Evolutionary conservation across 2,113 vertebrate species (phyloP), one percentile per base, ranked within the genome.

Genomic region (Megatriorchis doriae): DNA sequence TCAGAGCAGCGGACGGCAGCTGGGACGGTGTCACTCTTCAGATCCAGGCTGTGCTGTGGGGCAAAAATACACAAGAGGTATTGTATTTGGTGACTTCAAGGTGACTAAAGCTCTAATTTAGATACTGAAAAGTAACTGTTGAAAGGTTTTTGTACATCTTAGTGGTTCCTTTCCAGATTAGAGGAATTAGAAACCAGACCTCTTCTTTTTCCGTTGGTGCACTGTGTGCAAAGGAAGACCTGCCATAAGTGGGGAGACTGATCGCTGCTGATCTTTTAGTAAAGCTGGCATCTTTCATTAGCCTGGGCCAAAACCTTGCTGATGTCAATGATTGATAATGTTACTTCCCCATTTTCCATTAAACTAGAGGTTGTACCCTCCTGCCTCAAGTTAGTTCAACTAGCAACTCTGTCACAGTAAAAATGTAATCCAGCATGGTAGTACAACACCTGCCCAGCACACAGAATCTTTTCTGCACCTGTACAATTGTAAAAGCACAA

Each of bases 1-100:
- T 99, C 99, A 0, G 99, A 99, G 95, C 99, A 99, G 83, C 99
- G 99, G 8, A 99, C 32, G 0, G 99, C 98, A 2, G 94, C 40
- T 0, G 99, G 99, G 4, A 98, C 22, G 1, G 29, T 13, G 0
- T 98, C 97, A 2, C 97, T 98, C 67, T 93, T 97, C 10, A 98
- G n/a, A 10, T 99, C 99, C 86, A 99, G 82, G 50, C 97, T 98
- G 97, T 99, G 99, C 99, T 99, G 84, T 1, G 48, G 22, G 36
- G 67, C 26, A 82, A 11, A 36, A 66, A 36, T 0, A 40, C 6
- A 21, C 50, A 2, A 12, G 7, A 42, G 15, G 11, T 81, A 29
- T 3, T 29, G 26, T 27, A 11, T 36, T 0, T 4, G 11, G 43
- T 27, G 17, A 19, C 31, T n/a, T 58, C n/a, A 48, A 11, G 25